Evolutionary conservation across 2,797 vertebrate species (phyloP).

Genomic region (Prionace glauca): DNA sequence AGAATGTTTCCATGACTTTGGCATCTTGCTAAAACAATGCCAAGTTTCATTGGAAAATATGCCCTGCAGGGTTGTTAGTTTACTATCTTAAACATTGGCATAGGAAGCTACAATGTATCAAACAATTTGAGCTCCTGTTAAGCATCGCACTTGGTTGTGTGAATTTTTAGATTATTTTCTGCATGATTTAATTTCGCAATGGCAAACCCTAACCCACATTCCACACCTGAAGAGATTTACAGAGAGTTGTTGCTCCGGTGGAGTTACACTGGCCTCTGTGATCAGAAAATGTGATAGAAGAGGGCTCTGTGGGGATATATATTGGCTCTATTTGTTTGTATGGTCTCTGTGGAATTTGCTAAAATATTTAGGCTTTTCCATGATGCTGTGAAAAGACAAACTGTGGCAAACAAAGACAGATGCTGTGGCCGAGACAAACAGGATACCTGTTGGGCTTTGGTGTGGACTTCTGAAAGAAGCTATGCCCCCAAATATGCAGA

Average conservation of each 20-base stretch:
- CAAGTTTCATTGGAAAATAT: slow-evolving; percentile 8
- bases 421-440: not conserved
- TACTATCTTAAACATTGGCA: not conserved
- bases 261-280: not conserved
- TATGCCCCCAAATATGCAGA: not conserved
- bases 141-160: not conserved
- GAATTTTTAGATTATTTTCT: not conserved
- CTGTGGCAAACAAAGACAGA: too few relatives aligned
- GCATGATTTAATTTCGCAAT: not conserved
- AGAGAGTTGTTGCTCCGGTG: not conserved
- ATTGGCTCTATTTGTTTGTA: not conserved
- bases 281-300: not conserved
- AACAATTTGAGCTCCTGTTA: not conserved
- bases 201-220: not conserved
- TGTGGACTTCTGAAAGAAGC: not conserved
- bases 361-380: not conserved
- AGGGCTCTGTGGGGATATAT: not conserved
- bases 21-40: not conserved
- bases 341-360: not conserved
- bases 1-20: not conserved
- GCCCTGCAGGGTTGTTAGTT: not conserved
- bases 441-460: not conserved
- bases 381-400: not conserved
- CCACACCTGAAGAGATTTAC: not conserved
- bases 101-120: not conserved